These are phyloP conservation scores for Sylvia atricapilla DNA, from an alignment of 2,113 vertebrate species.

Conservation along the genomic window DNA sequence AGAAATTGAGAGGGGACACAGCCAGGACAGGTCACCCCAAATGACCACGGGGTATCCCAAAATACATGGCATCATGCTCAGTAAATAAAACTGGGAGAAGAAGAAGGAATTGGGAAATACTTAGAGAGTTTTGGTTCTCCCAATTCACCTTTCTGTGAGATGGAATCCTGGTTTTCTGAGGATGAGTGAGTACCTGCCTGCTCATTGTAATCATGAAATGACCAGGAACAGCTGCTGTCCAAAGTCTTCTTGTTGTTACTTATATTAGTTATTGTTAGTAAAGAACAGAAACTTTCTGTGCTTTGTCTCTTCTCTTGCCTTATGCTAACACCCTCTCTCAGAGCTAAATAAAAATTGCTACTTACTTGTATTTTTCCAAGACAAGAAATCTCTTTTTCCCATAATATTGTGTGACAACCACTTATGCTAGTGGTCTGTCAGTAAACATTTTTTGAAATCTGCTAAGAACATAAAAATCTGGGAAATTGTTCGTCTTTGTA, in stretches of 20 bases:
- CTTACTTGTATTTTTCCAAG: background rate
- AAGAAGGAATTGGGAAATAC: background rate
- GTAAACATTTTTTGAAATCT: background rate
- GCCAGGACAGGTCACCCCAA: background rate
- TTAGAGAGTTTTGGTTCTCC: background rate
- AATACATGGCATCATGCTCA: background rate
- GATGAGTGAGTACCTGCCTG: background rate
- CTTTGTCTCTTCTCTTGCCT: background rate
- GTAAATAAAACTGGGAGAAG: background rate
- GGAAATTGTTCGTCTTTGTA: background rate
- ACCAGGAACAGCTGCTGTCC: background rate
- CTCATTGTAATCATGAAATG: background rate
- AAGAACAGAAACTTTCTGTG: background rate
- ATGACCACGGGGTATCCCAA: too few relatives aligned
- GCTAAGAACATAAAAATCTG: background rate
- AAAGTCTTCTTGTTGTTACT: background rate
- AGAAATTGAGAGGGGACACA: background rate
- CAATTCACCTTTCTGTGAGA: background rate
- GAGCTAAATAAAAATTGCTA: background rate
- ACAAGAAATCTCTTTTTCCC: background rate
- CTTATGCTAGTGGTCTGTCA: rapidly evolving
- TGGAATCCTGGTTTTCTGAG: background rate
- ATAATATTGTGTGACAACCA: background rate
- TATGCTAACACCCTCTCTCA: background rate
- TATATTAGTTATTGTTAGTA: background rate